Percentiles rank a stretch among this genome's conserved stretches.
phyloP scores from a whole-genome alignment of 1,140 invertebrate species.

The Drosophila sp. region DNA sequence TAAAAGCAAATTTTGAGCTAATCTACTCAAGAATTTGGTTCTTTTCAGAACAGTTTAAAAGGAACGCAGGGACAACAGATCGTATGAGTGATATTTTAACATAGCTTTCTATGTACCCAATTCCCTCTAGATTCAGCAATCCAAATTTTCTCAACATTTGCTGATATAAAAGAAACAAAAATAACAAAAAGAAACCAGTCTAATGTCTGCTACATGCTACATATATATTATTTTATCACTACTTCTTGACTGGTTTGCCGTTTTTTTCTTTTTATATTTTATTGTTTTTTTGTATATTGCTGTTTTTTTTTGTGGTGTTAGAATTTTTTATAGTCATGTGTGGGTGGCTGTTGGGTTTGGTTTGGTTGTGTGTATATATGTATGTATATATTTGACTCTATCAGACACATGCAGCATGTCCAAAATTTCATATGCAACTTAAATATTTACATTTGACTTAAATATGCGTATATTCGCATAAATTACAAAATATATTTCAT shows the following conservation, averaged over 20 bases:
- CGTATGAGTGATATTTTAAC: neutral
- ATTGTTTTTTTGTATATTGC: neutral
- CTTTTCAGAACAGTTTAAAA: neutral
- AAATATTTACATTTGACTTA: constrained; percentile 78
- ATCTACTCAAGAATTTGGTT: no score
- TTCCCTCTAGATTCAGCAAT: neutral
- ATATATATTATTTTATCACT: constrained; percentile 52
- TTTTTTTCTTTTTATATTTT: constrained; percentile 24
- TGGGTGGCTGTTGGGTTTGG: neutral
- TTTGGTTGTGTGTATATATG: no score
- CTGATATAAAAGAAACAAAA: neutral
- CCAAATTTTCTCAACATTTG: neutral
- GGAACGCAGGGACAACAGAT: neutral
- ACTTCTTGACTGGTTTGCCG: constrained; percentile 33
- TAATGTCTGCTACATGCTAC: neutral
- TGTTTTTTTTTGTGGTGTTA: constrained; percentile 60
- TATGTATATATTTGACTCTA: constrained; percentile 48
- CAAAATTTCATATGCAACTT: constrained; percentile 72
- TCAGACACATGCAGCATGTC: constrained; percentile 68
- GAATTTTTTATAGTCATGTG: constrained; percentile 63
- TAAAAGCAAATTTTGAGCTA: no score
- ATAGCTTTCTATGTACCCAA: neutral
- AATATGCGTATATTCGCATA: constrained; percentile 76
- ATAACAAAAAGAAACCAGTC: neutral
- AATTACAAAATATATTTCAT: constrained; percentile 71